These are phyloP conservation scores for Drosophila kepulauana DNA, from an alignment of 1,140 invertebrate species.

Conservation along the genomic window DNA sequence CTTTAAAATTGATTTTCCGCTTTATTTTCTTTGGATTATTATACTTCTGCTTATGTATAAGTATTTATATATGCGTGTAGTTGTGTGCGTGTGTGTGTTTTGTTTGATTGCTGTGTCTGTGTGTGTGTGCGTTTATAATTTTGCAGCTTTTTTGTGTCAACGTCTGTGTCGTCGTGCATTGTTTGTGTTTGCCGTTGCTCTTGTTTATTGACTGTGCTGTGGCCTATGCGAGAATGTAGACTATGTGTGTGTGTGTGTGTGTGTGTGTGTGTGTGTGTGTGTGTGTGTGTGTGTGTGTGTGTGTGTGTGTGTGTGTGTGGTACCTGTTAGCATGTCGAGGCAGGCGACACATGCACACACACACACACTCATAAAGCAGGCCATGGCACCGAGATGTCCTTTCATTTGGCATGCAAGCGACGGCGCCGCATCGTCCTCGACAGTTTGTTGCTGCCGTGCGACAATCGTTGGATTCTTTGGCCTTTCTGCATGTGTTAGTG, in stretches of 20 bases:
- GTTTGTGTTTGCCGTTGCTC: slow-evolving; percentile 24
- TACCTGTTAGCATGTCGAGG: slow-evolving; percentile 14
- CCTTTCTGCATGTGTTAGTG: neutral
- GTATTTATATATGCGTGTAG: slow-evolving; percentile 14
- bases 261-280: neutral
- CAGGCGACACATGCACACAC: neutral
- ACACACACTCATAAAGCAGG: too few species aligned
- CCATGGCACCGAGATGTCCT: slow-evolving; percentile 30
- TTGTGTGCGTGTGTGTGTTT: slow-evolving; percentile 3
- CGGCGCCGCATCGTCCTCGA: slow-evolving; percentile 6
- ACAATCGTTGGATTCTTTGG: slow-evolving; percentile 52
- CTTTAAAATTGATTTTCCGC: slow-evolving; percentile 77
- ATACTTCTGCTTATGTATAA: slow-evolving; percentile 6
- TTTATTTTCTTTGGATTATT: slow-evolving; percentile 59
- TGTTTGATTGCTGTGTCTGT: neutral
- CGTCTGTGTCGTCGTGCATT: slow-evolving; percentile 27
- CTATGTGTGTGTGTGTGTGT: neutral
- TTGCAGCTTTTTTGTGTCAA: slow-evolving; percentile 35
- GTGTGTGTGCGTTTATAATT: slow-evolving; percentile 39
- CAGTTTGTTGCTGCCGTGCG: slow-evolving; percentile 54
- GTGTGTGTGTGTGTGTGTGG: neutral
- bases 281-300: neutral
- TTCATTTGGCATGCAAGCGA: slow-evolving; percentile 49
- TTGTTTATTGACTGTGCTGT: slow-evolving; percentile 49
- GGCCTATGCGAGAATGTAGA: slow-evolving; percentile 22